Percentiles rank a stretch among this genome's conserved stretches.
Conservation (phyloP, 2,113 vertebrate genomes). For the Nibea albiflora region DNA sequence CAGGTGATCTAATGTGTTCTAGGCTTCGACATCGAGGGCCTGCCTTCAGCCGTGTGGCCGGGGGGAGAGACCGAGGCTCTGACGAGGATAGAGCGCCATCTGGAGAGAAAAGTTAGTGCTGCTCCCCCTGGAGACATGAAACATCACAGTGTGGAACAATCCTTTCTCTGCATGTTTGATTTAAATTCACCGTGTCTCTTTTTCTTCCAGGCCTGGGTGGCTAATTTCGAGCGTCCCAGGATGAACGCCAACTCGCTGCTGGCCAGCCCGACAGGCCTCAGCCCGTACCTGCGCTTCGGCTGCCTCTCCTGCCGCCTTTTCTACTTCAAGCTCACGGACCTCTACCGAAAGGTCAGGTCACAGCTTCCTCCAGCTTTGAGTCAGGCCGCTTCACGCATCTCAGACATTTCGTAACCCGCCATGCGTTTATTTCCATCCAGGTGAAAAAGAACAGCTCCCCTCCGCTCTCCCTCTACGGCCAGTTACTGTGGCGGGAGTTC, state of each 20-base stretch:
- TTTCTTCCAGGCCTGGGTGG: conserved; percentile 83
- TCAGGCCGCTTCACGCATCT: too few species aligned
- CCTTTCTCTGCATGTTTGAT: too few species aligned
- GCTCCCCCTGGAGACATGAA: not conserved
- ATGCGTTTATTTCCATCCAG: conserved; percentile 38
- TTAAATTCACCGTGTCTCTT: not conserved
- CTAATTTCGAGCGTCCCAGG: conserved; percentile 85
- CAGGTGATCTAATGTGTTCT: not conserved
- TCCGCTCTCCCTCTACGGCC: conserved; percentile 84
- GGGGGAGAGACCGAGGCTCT: conserved; percentile 85
- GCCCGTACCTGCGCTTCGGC: conserved; percentile 85
- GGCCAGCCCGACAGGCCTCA: conserved; percentile 85
- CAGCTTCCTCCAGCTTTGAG: not conserved
- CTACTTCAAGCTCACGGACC: conserved; percentile 86
- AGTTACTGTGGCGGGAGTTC: conserved; percentile 85
- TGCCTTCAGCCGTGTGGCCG: conserved; percentile 83
- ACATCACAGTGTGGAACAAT: not conserved
- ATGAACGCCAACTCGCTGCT: conserved; percentile 86
- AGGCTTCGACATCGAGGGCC: conserved; percentile 85
- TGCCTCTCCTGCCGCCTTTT: conserved; percentile 86
- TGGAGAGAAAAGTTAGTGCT: conserved; percentile 83
- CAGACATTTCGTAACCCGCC: too few species aligned
- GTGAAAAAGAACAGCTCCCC: conserved; percentile 86
- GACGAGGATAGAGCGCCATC: conserved; percentile 84
- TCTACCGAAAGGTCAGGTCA: conserved; percentile 81